These are phyloP conservation scores for Zapornia atra DNA, from an alignment of 2,113 vertebrate genomes.

Conservation along the genomic window DNA sequence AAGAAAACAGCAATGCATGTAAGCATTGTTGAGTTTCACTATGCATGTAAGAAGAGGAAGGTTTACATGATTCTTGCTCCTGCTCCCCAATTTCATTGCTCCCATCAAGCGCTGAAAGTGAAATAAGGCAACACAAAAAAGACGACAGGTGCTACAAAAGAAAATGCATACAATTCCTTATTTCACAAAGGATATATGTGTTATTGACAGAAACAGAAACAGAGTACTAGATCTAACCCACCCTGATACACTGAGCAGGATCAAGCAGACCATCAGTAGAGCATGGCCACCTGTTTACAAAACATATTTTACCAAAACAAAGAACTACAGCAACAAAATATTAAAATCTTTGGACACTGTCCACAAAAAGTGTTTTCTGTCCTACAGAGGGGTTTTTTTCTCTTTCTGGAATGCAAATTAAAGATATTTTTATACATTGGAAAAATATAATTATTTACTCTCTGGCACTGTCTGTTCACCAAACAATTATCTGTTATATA, in stretches of 20 bases:
- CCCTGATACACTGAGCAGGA: fast-evolving
- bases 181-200: not conserved
- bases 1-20: not conserved
- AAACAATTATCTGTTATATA: not conserved
- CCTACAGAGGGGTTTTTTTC: too few species aligned
- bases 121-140: not conserved
- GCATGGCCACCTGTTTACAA: not conserved
- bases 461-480: not conserved
- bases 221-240: not conserved
- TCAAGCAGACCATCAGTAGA: not conserved
- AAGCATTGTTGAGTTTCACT: not conserved
- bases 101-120: not conserved
- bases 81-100: not conserved
- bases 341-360: not conserved
- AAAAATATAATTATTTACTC: not conserved
- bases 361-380: not conserved
- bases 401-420: not conserved
- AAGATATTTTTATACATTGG: not conserved
- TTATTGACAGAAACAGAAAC: not conserved
- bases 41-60: not conserved
- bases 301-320: not conserved
- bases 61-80: not conserved
- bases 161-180: not conserved
- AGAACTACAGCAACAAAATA: not conserved
- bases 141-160: not conserved